These are phyloP conservation scores for Anoplophora glabripennis DNA, from an alignment of 1,140 invertebrate genomes.

Conservation along the genomic window DNA sequence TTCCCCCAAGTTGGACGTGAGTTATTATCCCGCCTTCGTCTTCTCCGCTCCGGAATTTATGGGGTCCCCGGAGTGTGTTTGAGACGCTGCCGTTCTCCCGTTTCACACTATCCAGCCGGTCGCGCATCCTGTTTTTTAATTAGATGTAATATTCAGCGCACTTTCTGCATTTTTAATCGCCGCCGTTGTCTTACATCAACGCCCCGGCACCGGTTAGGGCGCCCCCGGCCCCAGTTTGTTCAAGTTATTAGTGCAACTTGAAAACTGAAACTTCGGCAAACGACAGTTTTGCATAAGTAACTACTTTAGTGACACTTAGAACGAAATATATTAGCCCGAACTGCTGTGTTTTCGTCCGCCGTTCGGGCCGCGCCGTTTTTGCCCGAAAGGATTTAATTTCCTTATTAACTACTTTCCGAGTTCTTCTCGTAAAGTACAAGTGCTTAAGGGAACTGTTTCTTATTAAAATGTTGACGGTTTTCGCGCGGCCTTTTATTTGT, in stretches of 20 bases:
- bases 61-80: conserved; percentile 35
- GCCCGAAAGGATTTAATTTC: too few relatives aligned
- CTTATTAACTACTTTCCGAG: too few relatives aligned
- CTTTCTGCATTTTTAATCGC: conserved; percentile 26
- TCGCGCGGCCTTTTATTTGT: too few relatives aligned
- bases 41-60: conserved; percentile 36
- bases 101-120: conserved; percentile 22
- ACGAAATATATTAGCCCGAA: too few relatives aligned
- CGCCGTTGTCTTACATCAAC: conserved; percentile 1
- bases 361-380: too few relatives aligned
- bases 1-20: conserved; percentile 30
- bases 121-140: conserved; percentile 32
- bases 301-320: neutral
- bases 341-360: too few relatives aligned
- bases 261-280: conserved; percentile 16
- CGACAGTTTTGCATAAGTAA: conserved; percentile 20
- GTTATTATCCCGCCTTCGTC: conserved; percentile 36
- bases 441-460: too few relatives aligned
- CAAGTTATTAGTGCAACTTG: conserved; percentile 13
- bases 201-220: neutral
- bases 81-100: conserved; percentile 30
- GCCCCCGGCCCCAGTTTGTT: conserved; percentile 6
- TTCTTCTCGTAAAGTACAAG: too few relatives aligned
- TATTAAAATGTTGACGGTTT: too few relatives aligned
- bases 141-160: conserved; percentile 34